Conservation (phyloP, 1,140 invertebrate genomes). For the Bombus affinis region DNA sequence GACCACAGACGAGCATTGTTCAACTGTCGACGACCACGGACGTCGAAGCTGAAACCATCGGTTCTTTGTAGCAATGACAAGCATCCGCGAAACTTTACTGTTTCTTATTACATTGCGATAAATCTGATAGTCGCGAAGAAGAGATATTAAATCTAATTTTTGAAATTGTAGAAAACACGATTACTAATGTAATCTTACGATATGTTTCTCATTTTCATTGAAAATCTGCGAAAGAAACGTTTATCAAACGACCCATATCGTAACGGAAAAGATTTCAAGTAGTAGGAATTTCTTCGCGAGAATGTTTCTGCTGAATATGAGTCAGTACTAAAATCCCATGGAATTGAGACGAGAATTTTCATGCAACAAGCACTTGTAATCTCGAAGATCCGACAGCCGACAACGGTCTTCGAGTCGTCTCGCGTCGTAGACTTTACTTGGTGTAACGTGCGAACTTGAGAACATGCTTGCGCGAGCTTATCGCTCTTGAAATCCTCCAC, state of each 20-base stretch:
- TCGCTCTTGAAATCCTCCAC: slow-evolving; percentile 14
- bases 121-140: background rate
- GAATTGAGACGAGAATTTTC: slow-evolving; percentile 17
- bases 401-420: slow-evolving; percentile 26
- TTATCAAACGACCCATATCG: background rate
- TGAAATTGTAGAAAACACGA: background rate
- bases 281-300: background rate
- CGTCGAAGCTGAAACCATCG: slow-evolving; percentile 79
- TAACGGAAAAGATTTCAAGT: background rate
- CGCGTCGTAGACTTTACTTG: slow-evolving; percentile 18
- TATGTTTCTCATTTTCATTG: background rate
- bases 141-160: background rate
- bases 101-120: background rate
- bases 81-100: background rate
- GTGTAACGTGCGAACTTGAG: slow-evolving; percentile 38
- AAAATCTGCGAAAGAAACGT: background rate
- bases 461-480: slow-evolving; percentile 24
- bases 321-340: slow-evolving; percentile 24
- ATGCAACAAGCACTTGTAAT: slow-evolving; percentile 34
- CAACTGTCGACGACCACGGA: slow-evolving; percentile 73
- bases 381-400: slow-evolving; percentile 44
- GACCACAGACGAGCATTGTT: slow-evolving; percentile 78
- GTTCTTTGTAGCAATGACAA: background rate
- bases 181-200: background rate
- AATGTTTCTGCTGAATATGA: background rate